phyloP scores from a whole-genome alignment of 2,888 invertebrate genomes.

The Leptopilina myrica region DNA sequence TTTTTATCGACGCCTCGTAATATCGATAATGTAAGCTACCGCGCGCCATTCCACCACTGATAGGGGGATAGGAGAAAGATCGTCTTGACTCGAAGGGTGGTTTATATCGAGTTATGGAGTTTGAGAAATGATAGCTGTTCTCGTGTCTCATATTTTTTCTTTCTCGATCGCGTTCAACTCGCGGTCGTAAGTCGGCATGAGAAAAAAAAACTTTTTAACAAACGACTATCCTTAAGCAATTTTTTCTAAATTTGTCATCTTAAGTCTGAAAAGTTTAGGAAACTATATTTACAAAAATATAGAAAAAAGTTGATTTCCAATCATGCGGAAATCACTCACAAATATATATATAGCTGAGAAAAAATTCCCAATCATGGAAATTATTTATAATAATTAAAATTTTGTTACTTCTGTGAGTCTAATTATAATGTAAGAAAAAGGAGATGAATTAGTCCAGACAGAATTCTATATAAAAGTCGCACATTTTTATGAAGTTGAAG shows the following conservation, averaged over 20 bases:
- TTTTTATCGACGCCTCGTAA: conserved; percentile 76
- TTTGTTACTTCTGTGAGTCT: too few relatives aligned
- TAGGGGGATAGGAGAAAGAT: conserved; percentile 37
- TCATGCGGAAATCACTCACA: too few relatives aligned
- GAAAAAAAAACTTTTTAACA: conserved; percentile 34
- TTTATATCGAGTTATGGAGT: conserved; percentile 74
- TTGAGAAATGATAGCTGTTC: conserved; percentile 73
- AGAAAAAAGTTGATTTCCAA: too few relatives aligned
- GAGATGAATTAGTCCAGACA: too few relatives aligned
- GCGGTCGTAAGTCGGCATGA: conserved; percentile 43
- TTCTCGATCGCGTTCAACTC: conserved; percentile 41
- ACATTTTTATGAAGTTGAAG: too few relatives aligned
- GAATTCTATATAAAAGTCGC: too few relatives aligned
- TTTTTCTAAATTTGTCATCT: conserved; percentile 51
- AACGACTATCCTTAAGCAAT: conserved; percentile 50
- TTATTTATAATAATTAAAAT: too few relatives aligned
- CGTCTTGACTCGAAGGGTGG: conserved; percentile 58
- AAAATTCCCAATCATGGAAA: too few relatives aligned
- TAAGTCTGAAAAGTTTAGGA: not conserved
- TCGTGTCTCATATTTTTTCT: conserved; percentile 52
- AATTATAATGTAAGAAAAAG: too few relatives aligned
- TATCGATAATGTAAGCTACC: conserved; percentile 74
- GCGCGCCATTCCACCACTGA: conserved; percentile 57
- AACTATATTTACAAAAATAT: conserved; percentile 25
- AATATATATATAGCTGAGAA: too few relatives aligned